Base-by-base conservation (phyloP, 2,797 vertebrate genomes). In the Balearica regulorum region DNA sequence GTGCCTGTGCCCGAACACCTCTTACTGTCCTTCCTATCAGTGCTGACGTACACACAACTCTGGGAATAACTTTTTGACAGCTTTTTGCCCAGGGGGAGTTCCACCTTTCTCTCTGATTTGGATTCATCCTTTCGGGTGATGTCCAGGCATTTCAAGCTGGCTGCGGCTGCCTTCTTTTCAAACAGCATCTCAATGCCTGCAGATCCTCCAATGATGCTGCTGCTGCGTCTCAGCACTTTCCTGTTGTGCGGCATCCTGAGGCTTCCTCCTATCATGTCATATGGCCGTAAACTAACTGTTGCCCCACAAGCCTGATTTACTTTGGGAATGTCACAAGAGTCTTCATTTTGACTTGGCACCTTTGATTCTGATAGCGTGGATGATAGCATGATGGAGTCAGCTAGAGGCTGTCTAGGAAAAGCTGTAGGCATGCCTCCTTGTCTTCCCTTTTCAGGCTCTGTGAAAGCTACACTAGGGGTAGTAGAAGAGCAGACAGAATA, bases 381-480 rank as follows among this genome's bases (percentile, higher is more conserved):
- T 98, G 98, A 98, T 98, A 98, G 98, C 98, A 98, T 98, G 97
- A 98, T 98, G 97, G 98, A 98, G 97, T 98, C 98, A 98, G 98
- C 97, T 98, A 98, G 98, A 91, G 98, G 98, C 98, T 99, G 98
- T 98, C 98, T 98, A 98, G 98, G 98, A 98, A 98, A 98, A 98
- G 98, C 98, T 98, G 98, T 98, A 98, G 99, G 98, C 97, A 98
- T 98, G 97, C 98, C 98, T 98, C 98, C 99, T 98, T 97, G 98
- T 98, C 98, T 98, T 98, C 97, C 98, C 98, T 97, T 99, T 98
- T 98, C 98, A 99, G 98, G 98, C 98, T 99, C 99, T 99, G 99
- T 99, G 98, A 98, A 98, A 98, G 98, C 99, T 99, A 99, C 99
- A 99, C 99, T 99, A 99, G 99, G 99, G 99, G 99, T 98, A 99